Percentiles rank a stretch among this genome's conserved stretches.
These are phyloP conservation scores for Tenthredo mesomela DNA, from an alignment of 2,888 invertebrate genomes.

Conservation along the genomic window DNA sequence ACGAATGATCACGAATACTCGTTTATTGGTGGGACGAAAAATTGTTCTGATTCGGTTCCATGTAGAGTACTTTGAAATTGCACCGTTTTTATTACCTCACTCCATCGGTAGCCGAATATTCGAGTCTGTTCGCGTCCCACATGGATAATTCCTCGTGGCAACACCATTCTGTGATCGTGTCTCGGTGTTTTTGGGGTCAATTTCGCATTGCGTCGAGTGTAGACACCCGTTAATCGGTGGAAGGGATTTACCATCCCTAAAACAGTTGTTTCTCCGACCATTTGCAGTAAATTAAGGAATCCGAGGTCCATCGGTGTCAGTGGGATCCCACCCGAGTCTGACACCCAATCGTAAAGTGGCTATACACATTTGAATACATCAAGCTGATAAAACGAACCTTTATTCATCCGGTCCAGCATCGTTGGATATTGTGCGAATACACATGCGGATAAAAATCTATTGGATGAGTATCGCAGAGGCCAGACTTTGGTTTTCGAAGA, in stretches of 20 bases:
- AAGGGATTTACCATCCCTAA: constrained; percentile 27
- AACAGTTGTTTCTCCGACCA: constrained; percentile 25
- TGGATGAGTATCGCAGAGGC: neutral
- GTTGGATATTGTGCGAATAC: neutral
- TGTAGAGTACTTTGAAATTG: neutral
- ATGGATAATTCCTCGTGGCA: constrained; percentile 28
- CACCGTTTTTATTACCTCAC: constrained; percentile 7
- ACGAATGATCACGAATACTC: neutral
- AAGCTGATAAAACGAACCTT: neutral
- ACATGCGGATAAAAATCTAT: neutral
- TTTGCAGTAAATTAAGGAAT: constrained; percentile 36
- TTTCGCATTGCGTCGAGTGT: neutral
- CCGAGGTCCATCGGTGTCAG: neutral
- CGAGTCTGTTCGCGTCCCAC: constrained; percentile 30
- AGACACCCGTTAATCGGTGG: constrained; percentile 27
- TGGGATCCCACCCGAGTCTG: neutral
- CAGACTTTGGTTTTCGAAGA: neutral
- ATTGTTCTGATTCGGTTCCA: neutral
- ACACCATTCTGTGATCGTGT: constrained; percentile 21
- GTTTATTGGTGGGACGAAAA: neutral
- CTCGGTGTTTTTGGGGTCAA: constrained; percentile 16
- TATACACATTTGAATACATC: neutral
- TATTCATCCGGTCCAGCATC: neutral
- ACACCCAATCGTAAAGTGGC: neutral
- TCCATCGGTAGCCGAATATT: neutral